Evolutionary conservation across 2,113 vertebrate genomes (phyloP), one percentile per base, ranked within the genome.

Genomic region (Carlito syrichta): DNA sequence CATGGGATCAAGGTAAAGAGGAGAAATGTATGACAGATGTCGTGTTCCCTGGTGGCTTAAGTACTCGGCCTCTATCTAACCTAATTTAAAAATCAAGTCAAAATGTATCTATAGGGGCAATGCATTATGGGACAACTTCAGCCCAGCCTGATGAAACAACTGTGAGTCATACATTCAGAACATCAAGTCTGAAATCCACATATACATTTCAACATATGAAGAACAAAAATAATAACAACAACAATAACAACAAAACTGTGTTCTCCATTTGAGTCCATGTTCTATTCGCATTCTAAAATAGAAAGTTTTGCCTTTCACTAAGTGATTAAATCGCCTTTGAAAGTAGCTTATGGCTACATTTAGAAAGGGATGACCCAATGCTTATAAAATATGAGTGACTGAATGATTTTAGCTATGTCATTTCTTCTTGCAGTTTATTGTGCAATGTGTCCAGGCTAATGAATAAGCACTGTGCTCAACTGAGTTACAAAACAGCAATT

Each of bases 11-110:
- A 96, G 94, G 91, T 60, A 94, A 71, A 86, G 95, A 98, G 83
- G 78, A 98, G 92, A 96, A 96, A 68, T 1, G 27, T 17, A 94
- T 0, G 43, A 96, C 93, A 98, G 91, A 98, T 96, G 98, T 96
- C 97, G 97, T 77, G 58, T 79, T 98, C 96, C 97, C 89, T 94
- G 50, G 58, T 96, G 97, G 97, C 96, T 95, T 95, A 97, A 98
- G 98, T 92, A 90, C 96, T 97, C 86, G 35, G 82, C 77, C 95
- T 97, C 97, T 94, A 86, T 92, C 81, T 97, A 97, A 97, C 79
- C 94, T 97, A 95, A 98, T 98, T 98, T 97, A 95, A 97, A 98
- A 97, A 97, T 81, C 71, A 96, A 97, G 83, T 95, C 78, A 96
- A 95, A 98, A 92, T 52, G 69, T 84, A 89, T 68, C 91, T 98